Percentiles rank a stretch among this genome's conserved stretches.
phyloP scores from a whole-genome alignment of 2,888 invertebrate genomes.

The Aelia acuminata region DNA sequence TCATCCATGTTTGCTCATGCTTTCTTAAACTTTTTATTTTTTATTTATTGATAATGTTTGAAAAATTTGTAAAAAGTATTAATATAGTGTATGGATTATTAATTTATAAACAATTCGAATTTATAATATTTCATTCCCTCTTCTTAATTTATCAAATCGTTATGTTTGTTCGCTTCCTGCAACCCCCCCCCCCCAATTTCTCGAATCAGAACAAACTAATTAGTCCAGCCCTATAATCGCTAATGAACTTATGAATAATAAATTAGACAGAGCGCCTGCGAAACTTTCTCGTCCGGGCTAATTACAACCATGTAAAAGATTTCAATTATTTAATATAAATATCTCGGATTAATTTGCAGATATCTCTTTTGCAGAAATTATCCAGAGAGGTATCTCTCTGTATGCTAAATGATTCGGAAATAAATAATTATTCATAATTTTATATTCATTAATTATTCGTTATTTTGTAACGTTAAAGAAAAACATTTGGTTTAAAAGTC shows the following conservation, averaged over 20 bases:
- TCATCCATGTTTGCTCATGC: no score
- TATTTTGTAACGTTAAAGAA: no score
- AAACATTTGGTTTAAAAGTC: no score
- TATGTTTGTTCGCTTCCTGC: neutral
- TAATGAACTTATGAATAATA: conserved; percentile 9
- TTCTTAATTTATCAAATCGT: neutral
- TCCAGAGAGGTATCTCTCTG: no score
- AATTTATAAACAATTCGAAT: no score
- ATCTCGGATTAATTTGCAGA: neutral
- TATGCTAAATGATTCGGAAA: no score
- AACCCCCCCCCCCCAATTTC: neutral
- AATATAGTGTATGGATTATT: no score
- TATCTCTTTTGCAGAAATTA: neutral
- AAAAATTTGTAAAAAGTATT: no score
- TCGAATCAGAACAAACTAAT: conserved; percentile 6
- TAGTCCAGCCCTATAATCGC: neutral
- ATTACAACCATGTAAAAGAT: neutral
- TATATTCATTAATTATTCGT: no score
- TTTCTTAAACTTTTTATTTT: no score
- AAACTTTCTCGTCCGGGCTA: neutral
- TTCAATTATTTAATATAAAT: neutral
- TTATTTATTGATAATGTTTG: no score
- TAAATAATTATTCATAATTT: no score
- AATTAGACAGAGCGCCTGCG: neutral
- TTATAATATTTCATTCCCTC: neutral